Evolutionary conservation across 2,888 invertebrate species (phyloP).

Genomic region (Gastracanthus pulcherrimus): DNA sequence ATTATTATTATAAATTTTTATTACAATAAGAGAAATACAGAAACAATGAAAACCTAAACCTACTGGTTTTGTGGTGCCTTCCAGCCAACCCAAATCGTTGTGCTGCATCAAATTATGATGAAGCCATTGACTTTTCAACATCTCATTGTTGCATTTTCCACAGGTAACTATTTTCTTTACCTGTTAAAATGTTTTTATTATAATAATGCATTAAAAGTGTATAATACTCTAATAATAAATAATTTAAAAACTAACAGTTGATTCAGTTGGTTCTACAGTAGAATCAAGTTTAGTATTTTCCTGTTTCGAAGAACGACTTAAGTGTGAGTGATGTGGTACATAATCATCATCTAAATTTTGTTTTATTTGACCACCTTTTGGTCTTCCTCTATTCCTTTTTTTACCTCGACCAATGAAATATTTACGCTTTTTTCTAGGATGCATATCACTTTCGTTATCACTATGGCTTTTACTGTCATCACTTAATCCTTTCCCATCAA

Average conservation of each 20-base stretch:
- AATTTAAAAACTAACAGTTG: slow-evolving; percentile 21
- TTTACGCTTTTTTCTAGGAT: slow-evolving; percentile 14
- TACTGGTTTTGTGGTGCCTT: slow-evolving; percentile 79
- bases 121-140: slow-evolving; percentile 77
- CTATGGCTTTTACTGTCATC: background rate
- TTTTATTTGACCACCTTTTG: background rate
- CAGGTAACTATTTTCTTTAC: slow-evolving; percentile 66
- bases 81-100: slow-evolving; percentile 81
- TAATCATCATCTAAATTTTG: slow-evolving; percentile 36
- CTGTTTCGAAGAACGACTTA: background rate
- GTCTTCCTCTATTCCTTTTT: slow-evolving; percentile 43
- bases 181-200: slow-evolving; percentile 17
- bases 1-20: slow-evolving; percentile 17
- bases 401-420: background rate
- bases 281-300: background rate
- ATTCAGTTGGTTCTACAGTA: background rate
- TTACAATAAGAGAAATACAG: background rate
- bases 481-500: background rate
- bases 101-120: slow-evolving; percentile 79
- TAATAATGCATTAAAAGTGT: background rate
- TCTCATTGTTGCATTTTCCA: slow-evolving; percentile 77
- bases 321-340: slow-evolving; percentile 46
- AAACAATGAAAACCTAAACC: slow-evolving; percentile 63
- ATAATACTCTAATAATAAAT: background rate
- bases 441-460: background rate